phyloP scores from a whole-genome alignment of 2,113 vertebrate genomes.

The Catagonus wagneri region DNA sequence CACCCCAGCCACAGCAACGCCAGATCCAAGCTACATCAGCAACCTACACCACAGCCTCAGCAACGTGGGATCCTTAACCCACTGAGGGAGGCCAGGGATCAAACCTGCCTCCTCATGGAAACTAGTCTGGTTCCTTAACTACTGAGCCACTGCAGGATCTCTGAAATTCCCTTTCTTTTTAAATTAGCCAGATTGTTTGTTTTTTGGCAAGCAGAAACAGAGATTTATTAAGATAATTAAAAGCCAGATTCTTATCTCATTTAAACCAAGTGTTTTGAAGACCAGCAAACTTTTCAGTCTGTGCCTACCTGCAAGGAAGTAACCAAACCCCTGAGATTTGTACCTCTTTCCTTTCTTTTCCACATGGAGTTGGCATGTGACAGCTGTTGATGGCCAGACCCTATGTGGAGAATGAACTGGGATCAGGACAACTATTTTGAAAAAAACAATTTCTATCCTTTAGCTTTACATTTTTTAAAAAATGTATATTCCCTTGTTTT shows the following conservation, averaged over 20 bases:
- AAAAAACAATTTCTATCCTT: conserved; percentile 69
- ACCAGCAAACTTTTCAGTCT: neutral
- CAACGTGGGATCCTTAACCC: too few relatives aligned
- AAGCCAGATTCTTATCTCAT: neutral
- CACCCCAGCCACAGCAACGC: too few relatives aligned
- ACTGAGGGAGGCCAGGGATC: too few relatives aligned
- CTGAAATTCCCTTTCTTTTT: neutral
- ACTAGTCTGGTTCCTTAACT: too few relatives aligned
- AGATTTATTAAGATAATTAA: neutral
- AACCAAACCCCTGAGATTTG: conserved; percentile 62
- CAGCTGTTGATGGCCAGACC: conserved; percentile 67
- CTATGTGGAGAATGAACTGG: conserved; percentile 50
- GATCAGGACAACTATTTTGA: conserved; percentile 53
- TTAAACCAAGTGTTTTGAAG: conserved; percentile 46
- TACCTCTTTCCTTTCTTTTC: conserved; percentile 61
- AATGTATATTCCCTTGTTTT: neutral
- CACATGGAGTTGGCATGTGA: conserved; percentile 20
- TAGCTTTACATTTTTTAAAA: neutral
- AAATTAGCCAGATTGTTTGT: neutral
- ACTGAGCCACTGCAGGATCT: too few relatives aligned
- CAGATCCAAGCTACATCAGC: too few relatives aligned
- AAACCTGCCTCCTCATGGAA: too few relatives aligned
- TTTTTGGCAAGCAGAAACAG: neutral
- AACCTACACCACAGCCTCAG: too few relatives aligned
- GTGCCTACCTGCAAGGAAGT: conserved; percentile 59